A percentile compares a stretch with the other conserved stretches of the same genome.
Conservation (phyloP, 2,888 invertebrate species). For the Periphyllus acericola region DNA sequence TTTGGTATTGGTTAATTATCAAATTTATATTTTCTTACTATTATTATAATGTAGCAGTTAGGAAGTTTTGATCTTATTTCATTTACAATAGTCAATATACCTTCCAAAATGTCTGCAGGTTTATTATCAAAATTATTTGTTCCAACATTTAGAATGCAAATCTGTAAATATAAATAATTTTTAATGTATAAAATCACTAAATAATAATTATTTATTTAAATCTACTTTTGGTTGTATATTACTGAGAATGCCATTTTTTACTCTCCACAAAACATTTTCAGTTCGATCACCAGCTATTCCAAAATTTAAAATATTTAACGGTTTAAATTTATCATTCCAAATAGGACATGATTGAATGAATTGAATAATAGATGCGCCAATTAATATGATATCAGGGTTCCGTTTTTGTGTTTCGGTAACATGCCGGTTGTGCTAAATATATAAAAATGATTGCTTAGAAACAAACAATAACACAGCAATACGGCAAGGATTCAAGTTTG, state of each 20-base stretch:
- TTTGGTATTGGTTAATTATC: background rate
- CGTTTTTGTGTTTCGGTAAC: slow-evolving; percentile 85
- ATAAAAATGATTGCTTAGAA: background rate
- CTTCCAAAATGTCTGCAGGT: slow-evolving; percentile 82
- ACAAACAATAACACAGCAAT: background rate
- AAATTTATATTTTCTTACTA: slow-evolving; percentile 23
- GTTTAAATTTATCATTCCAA: slow-evolving; percentile 91
- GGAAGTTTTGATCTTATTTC: slow-evolving; percentile 40
- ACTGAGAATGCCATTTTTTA: slow-evolving; percentile 89
- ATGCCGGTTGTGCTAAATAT: slow-evolving; percentile 84
- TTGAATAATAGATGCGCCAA: slow-evolving; percentile 89
- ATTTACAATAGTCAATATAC: slow-evolving; percentile 78
- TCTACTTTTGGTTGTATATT: slow-evolving; percentile 86
- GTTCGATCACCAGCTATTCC: slow-evolving; percentile 89
- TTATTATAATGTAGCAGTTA: slow-evolving; percentile 44
- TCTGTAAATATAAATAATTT: slow-evolving; percentile 72
- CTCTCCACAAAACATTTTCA: slow-evolving; percentile 91
- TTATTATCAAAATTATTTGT: slow-evolving; percentile 86
- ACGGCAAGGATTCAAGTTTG: background rate
- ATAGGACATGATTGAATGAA: slow-evolving; percentile 84
- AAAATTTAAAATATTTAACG: slow-evolving; percentile 90
- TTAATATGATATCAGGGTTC: slow-evolving; percentile 90
- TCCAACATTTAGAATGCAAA: slow-evolving; percentile 86
- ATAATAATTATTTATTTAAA: background rate
- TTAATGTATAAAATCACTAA: background rate